Evolutionary conservation across 1,140 invertebrate species (phyloP).

Genomic region (Drosophila sulfurigaster): DNA sequence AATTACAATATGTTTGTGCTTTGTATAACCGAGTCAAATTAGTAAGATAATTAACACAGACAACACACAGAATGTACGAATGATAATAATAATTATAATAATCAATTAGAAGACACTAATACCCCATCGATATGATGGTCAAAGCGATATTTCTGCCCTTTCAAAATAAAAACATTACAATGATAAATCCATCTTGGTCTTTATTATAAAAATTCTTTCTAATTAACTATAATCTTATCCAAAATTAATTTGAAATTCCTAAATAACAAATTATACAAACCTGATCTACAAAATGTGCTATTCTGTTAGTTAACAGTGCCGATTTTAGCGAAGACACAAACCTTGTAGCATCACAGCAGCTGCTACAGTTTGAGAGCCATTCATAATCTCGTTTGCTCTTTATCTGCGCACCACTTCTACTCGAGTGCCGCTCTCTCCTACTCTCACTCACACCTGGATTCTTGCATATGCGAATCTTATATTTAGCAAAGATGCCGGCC

Average conservation of each 20-base stretch:
- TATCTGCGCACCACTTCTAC: conserved; percentile 27
- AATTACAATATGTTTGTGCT: conserved; percentile 70
- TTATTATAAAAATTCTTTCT: background rate
- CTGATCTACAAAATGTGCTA: conserved; percentile 1
- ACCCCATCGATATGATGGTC: conserved; percentile 63
- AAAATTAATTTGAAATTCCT: background rate
- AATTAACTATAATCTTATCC: background rate
- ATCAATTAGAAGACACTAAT: conserved; percentile 74
- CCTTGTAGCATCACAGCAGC: conserved; percentile 19
- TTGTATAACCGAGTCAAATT: conserved; percentile 82
- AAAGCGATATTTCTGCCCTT: conserved; percentile 71
- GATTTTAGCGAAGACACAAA: conserved; percentile 45
- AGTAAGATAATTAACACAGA: conserved; percentile 75
- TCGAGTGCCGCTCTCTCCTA: conserved; percentile 29
- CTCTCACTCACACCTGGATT: conserved; percentile 27
- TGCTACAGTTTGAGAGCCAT: conserved; percentile 30
- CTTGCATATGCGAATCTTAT: conserved; percentile 25
- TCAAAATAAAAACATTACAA: conserved; percentile 63
- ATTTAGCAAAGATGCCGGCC: conserved; percentile 66
- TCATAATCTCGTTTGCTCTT: conserved; percentile 42
- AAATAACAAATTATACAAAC: background rate
- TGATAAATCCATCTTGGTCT: conserved; percentile 47
- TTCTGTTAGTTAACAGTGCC: conserved; percentile 30
- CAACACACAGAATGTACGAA: conserved; percentile 27
- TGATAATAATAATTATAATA: conserved; percentile 42